Percentiles rank a stretch among this genome's conserved stretches.
Evolutionary conservation across 2,113 vertebrate species (phyloP).

Genomic region (Camelus bactrianus): DNA sequence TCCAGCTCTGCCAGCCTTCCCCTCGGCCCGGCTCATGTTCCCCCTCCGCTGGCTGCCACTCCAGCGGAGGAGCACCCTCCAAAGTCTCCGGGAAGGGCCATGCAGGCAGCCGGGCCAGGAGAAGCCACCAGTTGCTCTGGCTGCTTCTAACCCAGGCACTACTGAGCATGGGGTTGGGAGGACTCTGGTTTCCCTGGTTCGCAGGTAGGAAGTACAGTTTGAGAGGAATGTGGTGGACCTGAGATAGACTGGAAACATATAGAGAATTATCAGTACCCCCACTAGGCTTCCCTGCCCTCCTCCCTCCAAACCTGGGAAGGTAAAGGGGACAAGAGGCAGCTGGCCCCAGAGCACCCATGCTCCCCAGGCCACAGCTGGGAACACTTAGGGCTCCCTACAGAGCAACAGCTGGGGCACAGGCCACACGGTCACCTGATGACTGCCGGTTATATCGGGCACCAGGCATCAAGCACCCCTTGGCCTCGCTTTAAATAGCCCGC

Average conservation of each 20-base stretch:
- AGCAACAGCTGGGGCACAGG: background rate
- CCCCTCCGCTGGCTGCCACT: background rate
- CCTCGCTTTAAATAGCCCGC: slow-evolving; percentile 76
- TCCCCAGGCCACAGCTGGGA: background rate
- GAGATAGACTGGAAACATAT: background rate
- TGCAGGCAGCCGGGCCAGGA: background rate
- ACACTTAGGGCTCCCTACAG: background rate
- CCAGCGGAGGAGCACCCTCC: background rate
- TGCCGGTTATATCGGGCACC: slow-evolving; percentile 61
- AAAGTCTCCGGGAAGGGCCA: background rate
- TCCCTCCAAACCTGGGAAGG: background rate
- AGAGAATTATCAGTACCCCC: background rate
- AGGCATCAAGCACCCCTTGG: background rate
- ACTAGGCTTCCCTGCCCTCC: background rate
- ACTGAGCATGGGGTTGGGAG: rapidly evolving
- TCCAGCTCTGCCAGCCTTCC: background rate
- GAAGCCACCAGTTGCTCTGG: background rate
- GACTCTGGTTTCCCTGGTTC: background rate
- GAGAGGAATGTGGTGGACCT: background rate
- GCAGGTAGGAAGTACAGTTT: background rate
- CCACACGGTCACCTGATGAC: slow-evolving; percentile 56
- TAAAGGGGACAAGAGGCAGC: background rate
- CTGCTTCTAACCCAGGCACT: background rate
- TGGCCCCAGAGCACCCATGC: background rate
- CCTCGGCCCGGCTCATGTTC: background rate